phyloP scores from a whole-genome alignment of 2,113 vertebrate genomes.

The Cinclus cinclus region DNA sequence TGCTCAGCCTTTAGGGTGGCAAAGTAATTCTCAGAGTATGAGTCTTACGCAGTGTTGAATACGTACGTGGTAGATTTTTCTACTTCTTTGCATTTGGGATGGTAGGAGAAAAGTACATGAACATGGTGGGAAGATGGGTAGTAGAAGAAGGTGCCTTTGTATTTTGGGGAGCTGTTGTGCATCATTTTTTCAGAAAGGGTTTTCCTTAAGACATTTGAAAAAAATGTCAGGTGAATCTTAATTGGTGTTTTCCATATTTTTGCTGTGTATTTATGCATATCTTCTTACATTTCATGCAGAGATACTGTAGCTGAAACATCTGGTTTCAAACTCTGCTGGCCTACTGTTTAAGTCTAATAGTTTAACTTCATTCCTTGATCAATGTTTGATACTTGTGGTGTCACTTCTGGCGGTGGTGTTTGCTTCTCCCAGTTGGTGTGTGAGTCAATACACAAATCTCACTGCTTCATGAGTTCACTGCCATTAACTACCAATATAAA shows the following conservation, averaged over 20 bases:
- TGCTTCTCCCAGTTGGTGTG: neutral
- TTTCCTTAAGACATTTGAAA: neutral
- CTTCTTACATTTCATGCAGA: neutral
- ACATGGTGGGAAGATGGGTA: accelerated
- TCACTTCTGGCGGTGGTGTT: neutral
- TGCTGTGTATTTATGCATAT: neutral
- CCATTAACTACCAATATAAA: neutral
- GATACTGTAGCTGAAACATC: neutral
- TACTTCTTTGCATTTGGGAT: neutral
- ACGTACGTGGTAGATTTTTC: neutral
- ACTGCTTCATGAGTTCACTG: neutral
- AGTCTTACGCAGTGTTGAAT: neutral
- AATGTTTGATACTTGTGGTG: neutral
- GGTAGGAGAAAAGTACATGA: neutral
- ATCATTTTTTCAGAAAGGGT: neutral
- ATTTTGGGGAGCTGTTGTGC: neutral
- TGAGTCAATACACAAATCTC: neutral
- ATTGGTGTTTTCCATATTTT: neutral
- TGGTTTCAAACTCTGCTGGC: neutral
- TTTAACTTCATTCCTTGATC: neutral
- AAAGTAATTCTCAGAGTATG: neutral
- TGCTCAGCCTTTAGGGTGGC: neutral
- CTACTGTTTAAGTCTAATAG: neutral
- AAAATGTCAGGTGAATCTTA: neutral
- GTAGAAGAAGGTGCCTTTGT: neutral